phyloP scores from a whole-genome alignment of 2,888 invertebrate genomes.

The Melangyna quadrimaculata region DNA sequence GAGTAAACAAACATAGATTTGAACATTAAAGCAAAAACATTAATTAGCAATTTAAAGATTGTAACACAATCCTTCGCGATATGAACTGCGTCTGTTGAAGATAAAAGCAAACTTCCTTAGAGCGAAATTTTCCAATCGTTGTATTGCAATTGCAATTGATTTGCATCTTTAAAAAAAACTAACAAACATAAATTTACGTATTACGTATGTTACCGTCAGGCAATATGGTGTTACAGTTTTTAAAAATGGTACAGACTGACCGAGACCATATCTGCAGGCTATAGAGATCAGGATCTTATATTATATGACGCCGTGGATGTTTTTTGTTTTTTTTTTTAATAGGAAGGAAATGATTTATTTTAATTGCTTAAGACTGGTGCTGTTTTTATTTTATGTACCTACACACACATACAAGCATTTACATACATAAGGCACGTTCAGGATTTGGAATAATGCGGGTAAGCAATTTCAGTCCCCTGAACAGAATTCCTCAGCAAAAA shows the following conservation, averaged over 20 bases:
- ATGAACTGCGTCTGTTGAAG: background rate
- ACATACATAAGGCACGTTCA: too few species aligned
- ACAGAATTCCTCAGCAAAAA: too few species aligned
- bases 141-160: background rate
- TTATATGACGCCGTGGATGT: background rate
- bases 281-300: background rate
- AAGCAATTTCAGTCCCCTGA: too few species aligned
- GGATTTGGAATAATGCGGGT: too few species aligned
- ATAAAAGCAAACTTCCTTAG: background rate
- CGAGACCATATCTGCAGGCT: background rate
- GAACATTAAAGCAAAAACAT: background rate
- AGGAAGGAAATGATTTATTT: background rate
- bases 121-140: background rate
- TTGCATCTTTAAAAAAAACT: background rate
- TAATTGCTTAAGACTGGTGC: too few species aligned
- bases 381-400: too few species aligned
- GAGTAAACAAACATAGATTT: background rate
- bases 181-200: background rate
- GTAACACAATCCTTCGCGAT: background rate
- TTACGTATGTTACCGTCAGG: background rate
- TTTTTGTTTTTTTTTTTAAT: background rate
- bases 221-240: background rate
- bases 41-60: background rate
- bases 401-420: too few species aligned
- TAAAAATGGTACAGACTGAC: background rate